Evolutionary conservation across 64 coral and sea anemone genomes (phyloP).

Genomic region (Pocillopora verrucosa): DNA sequence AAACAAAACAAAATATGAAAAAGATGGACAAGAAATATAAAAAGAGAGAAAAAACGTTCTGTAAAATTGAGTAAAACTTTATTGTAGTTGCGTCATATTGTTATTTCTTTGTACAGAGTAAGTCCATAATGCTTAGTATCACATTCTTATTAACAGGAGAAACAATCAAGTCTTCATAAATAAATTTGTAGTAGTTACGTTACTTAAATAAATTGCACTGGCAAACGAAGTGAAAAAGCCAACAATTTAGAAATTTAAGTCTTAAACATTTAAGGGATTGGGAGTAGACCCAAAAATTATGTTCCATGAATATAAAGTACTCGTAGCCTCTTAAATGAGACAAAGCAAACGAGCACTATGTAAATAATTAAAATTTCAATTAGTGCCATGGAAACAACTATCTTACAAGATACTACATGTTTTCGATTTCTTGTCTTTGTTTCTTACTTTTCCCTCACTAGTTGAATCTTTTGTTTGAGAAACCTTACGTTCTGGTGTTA

Average conservation of each 20-base stretch:
- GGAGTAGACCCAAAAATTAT: background rate
- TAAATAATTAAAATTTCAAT: background rate
- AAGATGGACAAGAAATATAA: too few species aligned
- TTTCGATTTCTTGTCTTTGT: constrained; percentile 6
- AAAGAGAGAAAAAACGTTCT: too few species aligned
- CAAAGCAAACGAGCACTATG: background rate
- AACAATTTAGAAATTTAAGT: background rate
- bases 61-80: too few species aligned
- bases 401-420: constrained; percentile 16
- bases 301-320: background rate
- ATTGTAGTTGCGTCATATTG: too few species aligned
- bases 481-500: background rate
- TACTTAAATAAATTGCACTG: background rate
- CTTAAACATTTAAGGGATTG: too few species aligned
- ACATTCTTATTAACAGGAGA: background rate
- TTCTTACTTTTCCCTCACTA: background rate
- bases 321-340: background rate
- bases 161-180: constrained; percentile 21
- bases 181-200: background rate
- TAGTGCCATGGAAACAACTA: background rate
- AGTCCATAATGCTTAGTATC: background rate
- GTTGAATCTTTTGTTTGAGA: background rate
- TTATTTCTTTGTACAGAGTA: too few species aligned
- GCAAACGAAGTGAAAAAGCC: background rate
- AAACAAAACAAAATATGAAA: too few species aligned